phyloP scores from a whole-genome alignment of 2,888 invertebrate species.

The Drosophila mimica region DNA sequence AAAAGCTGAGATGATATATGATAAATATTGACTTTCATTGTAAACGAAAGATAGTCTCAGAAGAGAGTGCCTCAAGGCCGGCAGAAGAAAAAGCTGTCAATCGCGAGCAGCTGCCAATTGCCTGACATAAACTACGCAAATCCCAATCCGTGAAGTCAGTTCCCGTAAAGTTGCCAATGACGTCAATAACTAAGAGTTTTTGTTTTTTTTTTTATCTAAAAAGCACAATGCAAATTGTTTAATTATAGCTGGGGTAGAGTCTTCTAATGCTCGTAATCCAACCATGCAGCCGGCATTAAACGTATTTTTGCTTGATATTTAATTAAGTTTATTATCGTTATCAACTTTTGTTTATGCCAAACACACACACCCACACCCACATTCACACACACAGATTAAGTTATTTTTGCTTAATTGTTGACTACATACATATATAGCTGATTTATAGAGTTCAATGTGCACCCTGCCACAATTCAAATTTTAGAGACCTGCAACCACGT shows the following conservation, averaged over 20 bases:
- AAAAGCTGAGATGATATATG: slow-evolving; percentile 29
- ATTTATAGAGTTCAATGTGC: slow-evolving; percentile 46
- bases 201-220: background rate
- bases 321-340: slow-evolving; percentile 53
- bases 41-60: slow-evolving; percentile 24
- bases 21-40: slow-evolving; percentile 38
- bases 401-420: slow-evolving; percentile 29
- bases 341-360: slow-evolving; percentile 41
- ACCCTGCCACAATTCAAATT: slow-evolving; percentile 18
- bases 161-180: slow-evolving; percentile 39
- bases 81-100: slow-evolving; percentile 41
- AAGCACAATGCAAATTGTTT: slow-evolving; percentile 20
- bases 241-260: slow-evolving; percentile 7
- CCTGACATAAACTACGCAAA: slow-evolving; percentile 24
- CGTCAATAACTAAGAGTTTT: slow-evolving; percentile 53
- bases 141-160: slow-evolving; percentile 14
- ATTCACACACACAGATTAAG: slow-evolving; percentile 19
- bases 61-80: slow-evolving; percentile 15
- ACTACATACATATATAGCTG: slow-evolving; percentile 5
- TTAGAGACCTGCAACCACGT: background rate
- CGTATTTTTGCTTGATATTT: slow-evolving; percentile 30
- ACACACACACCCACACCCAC: slow-evolving; percentile 18
- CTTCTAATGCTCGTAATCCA: slow-evolving; percentile 33
- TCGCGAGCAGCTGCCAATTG: slow-evolving; percentile 40
- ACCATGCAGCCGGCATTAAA: slow-evolving; percentile 15